These are phyloP conservation scores for Spea hammondii DNA, from an alignment of 2,797 vertebrate species.

Conservation along the genomic window DNA sequence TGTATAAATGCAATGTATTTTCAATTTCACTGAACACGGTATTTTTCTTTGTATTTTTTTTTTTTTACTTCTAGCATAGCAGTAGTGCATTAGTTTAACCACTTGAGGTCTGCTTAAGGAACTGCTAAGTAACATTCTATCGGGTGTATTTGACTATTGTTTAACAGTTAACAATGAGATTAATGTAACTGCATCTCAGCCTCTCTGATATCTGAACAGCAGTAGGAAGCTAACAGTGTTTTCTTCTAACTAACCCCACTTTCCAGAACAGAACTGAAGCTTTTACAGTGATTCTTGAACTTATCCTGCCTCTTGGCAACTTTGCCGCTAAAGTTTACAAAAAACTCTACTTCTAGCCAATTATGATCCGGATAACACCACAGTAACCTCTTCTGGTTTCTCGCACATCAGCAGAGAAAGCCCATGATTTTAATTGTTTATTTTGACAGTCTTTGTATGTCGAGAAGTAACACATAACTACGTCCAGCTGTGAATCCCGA, in stretches of 20 bases:
- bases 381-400: constrained; percentile 27
- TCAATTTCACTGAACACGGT: too few relatives aligned
- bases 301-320: constrained; percentile 29
- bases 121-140: too few relatives aligned
- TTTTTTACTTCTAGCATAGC: too few relatives aligned
- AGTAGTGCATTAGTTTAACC: too few relatives aligned
- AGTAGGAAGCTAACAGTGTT: constrained; percentile 4
- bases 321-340: constrained; percentile 39
- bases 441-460: constrained; percentile 51
- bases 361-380: constrained; percentile 37
- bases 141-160: not conserved
- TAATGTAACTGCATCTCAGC: not conserved
- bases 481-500: constrained; percentile 40
- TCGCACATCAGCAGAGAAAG: constrained; percentile 32
- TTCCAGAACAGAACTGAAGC: not conserved
- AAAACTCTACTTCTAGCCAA: constrained; percentile 24
- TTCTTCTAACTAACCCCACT: not conserved
- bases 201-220: constrained; percentile 7
- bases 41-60: too few relatives aligned
- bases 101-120: too few relatives aligned
- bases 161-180: not conserved
- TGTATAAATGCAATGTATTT: too few relatives aligned
- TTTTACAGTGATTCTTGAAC: not conserved
- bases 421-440: constrained; percentile 51
- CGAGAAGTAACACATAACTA: constrained; percentile 39